These are phyloP conservation scores for Ammodytes dubius DNA, from an alignment of 2,113 vertebrate species.

Conservation along the genomic window DNA sequence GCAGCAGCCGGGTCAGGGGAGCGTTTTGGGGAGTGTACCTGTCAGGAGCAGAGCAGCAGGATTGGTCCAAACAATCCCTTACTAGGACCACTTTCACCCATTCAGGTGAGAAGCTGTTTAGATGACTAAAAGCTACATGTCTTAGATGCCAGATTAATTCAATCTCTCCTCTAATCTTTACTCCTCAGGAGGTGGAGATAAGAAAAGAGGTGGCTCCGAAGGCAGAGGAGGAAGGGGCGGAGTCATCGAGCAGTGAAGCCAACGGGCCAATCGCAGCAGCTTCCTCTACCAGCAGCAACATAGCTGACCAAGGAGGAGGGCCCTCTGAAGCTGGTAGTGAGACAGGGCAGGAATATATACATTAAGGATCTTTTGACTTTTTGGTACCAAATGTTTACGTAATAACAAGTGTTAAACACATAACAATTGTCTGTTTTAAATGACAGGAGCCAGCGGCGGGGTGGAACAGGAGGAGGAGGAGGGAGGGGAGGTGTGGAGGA, in stretches of 20 bases:
- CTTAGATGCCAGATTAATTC: too few relatives aligned
- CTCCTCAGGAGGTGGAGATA: slow-evolving; percentile 68
- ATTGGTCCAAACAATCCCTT: slow-evolving; percentile 61
- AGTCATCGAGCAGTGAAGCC: slow-evolving; percentile 81
- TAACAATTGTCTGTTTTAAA: neutral
- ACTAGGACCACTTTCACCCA: slow-evolving; percentile 78
- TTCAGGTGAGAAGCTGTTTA: slow-evolving; percentile 71
- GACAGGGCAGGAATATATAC: too few relatives aligned
- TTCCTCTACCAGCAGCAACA: neutral
- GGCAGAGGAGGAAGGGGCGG: slow-evolving; percentile 76
- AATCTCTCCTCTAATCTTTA: neutral
- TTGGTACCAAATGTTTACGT: neutral
- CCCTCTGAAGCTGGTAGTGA: slow-evolving; percentile 66
- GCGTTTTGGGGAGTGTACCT: slow-evolving; percentile 36
- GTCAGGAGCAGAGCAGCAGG: slow-evolving; percentile 66
- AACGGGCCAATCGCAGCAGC: slow-evolving; percentile 63
- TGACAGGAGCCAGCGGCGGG: slow-evolving; percentile 51
- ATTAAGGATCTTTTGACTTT: neutral
- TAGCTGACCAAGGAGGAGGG: slow-evolving; percentile 57
- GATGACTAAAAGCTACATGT: neutral
- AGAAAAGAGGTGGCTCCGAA: slow-evolving; percentile 69
- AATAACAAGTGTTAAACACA: neutral
- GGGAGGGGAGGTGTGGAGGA: slow-evolving; percentile 88
- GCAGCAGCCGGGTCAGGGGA: neutral
- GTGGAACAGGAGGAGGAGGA: slow-evolving; percentile 59